phyloP scores from a whole-genome alignment of 2,113 vertebrate species.

The Elephas maximus region DNA sequence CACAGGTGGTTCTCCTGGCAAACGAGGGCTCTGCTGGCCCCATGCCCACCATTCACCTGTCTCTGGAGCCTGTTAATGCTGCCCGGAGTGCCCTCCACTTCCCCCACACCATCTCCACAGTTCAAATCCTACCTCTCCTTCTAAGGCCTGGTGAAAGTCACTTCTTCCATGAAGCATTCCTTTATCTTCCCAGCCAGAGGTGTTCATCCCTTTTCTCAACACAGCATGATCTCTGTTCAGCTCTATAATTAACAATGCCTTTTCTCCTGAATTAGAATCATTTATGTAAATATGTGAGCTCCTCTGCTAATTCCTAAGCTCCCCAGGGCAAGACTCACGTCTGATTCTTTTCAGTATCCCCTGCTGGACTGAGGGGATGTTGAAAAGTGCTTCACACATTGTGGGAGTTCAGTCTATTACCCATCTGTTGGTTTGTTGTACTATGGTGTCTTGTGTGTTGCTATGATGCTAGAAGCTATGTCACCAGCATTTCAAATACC shows the following conservation, averaged over 20 bases:
- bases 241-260: not conserved
- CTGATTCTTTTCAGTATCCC: not conserved
- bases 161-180: not conserved
- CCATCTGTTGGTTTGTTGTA: not conserved
- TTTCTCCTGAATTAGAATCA: not conserved
- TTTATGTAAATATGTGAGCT: not conserved
- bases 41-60: not conserved
- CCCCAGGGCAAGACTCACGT: not conserved
- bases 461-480: not conserved
- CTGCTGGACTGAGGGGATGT: not conserved
- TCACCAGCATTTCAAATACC: not conserved
- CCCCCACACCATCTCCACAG: not conserved
- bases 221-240: not conserved
- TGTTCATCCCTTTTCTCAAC: not conserved
- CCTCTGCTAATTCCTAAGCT: not conserved
- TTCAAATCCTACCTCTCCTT: not conserved
- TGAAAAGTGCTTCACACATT: not conserved
- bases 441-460: not conserved
- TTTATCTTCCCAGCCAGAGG: not conserved
- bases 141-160: not conserved
- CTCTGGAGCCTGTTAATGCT: not conserved
- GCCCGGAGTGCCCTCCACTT: not conserved
- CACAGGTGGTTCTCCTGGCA: fast-evolving
- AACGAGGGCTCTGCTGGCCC: not conserved
- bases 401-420: not conserved